Percentiles rank a stretch among this genome's conserved stretches.
Conservation (phyloP, 2,797 vertebrate species). For the Lutjanus argentimaculatus region DNA sequence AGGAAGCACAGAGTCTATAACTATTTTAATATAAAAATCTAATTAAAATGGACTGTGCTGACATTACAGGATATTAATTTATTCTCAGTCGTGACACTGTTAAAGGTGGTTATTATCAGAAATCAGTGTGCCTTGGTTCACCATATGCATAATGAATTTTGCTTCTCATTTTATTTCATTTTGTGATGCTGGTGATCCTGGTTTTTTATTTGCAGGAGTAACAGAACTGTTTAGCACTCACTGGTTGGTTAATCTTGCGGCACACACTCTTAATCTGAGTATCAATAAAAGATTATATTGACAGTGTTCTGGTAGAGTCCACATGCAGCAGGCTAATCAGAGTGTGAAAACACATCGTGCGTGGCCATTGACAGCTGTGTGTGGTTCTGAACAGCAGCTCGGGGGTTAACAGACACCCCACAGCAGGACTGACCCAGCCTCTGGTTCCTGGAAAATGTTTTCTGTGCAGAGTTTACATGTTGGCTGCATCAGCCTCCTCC, state of each 20-base stretch:
- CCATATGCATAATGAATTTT: slow-evolving; percentile 4
- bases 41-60: slow-evolving; percentile 1
- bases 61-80: slow-evolving; percentile 14
- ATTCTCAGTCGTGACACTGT: not conserved
- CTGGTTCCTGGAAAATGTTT: slow-evolving; percentile 25
- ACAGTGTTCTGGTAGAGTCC: not conserved
- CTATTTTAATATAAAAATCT: slow-evolving; percentile 15
- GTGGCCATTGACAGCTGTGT: slow-evolving; percentile 13
- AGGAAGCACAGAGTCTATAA: not conserved
- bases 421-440: slow-evolving; percentile 33
- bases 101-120: not conserved
- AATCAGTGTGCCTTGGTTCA: slow-evolving; percentile 9
- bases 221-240: not conserved
- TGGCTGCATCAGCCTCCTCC: slow-evolving; percentile 50
- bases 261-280: not conserved
- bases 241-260: slow-evolving; percentile 3
- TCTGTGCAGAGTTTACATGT: slow-evolving; percentile 40
- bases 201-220: not conserved
- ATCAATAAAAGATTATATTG: slow-evolving; percentile 22
- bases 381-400: slow-evolving; percentile 15
- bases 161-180: not conserved
- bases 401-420: not conserved
- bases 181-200: not conserved
- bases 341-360: slow-evolving; percentile 1
- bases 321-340: slow-evolving; percentile 3